These are phyloP conservation scores for Salticus scenicus DNA, from an alignment of 2,888 invertebrate species.

Conservation along the genomic window DNA sequence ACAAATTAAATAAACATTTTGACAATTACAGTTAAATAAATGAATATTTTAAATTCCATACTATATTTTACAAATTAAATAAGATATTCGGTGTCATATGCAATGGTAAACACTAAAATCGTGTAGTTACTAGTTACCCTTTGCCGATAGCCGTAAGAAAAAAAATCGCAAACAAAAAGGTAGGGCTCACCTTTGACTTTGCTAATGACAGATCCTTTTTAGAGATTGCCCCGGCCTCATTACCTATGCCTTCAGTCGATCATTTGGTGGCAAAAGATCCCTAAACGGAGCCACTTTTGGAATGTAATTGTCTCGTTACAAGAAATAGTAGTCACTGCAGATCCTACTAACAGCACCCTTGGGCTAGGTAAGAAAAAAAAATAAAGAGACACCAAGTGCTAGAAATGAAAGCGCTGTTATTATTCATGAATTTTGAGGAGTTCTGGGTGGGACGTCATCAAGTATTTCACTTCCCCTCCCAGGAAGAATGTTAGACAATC, in stretches of 20 bases:
- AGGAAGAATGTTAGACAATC: neutral
- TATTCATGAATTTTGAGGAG: conserved; percentile 68
- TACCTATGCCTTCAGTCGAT: conserved; percentile 37
- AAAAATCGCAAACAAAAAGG: neutral
- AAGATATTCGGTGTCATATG: too few relatives aligned
- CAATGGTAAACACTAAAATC: too few relatives aligned
- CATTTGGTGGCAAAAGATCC: conserved; percentile 41
- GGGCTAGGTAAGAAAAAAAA: neutral
- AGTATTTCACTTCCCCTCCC: conserved; percentile 32
- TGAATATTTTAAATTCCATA: too few relatives aligned
- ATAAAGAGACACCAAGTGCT: conserved; percentile 21
- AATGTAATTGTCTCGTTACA: conserved; percentile 60
- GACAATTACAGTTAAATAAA: too few relatives aligned
- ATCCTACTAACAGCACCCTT: neutral
- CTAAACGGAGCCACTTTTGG: conserved; percentile 58
- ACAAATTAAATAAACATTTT: too few relatives aligned
- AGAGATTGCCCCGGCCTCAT: conserved; percentile 12
- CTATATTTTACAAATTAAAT: too few relatives aligned
- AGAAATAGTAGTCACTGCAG: neutral
- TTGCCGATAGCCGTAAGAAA: too few relatives aligned
- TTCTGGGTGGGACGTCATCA: conserved; percentile 32
- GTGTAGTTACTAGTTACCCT: too few relatives aligned
- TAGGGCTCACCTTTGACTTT: neutral
- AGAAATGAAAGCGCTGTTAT: conserved; percentile 36
- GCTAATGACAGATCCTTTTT: neutral